Conservation (phyloP, 2,888 invertebrate genomes). For the Macroteleia sp. region DNA sequence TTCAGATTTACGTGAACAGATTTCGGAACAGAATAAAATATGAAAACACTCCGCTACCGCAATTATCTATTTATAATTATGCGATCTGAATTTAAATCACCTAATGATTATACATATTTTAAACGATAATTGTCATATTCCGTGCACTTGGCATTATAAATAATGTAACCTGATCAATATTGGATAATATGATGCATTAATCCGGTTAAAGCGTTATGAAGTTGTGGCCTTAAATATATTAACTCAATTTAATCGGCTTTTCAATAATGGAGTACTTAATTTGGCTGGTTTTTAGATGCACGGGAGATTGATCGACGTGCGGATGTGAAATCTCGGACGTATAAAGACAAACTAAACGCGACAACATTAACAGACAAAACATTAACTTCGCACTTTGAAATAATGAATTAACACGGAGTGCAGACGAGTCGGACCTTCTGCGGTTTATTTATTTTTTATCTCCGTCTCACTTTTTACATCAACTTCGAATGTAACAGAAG, state of each 20-base stretch:
- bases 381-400: constrained; percentile 27
- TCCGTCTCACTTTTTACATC: constrained; percentile 21
- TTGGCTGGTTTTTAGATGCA: constrained; percentile 3
- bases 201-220: constrained; percentile 22
- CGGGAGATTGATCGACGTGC: constrained; percentile 27
- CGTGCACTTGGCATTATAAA: constrained; percentile 1
- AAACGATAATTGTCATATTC: constrained; percentile 20
- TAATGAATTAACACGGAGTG: constrained; percentile 37
- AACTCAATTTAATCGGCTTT: constrained; percentile 14
- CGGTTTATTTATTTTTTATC: constrained; percentile 29
- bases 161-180: constrained; percentile 26
- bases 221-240: constrained; percentile 30
- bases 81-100: constrained; percentile 7
- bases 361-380: constrained; percentile 37
- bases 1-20: too few relatives aligned
- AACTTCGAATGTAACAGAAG: constrained; percentile 42
- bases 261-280: constrained; percentile 12
- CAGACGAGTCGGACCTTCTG: constrained; percentile 14
- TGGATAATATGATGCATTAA: constrained; percentile 13
- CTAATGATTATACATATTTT: constrained; percentile 8
- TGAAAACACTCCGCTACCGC: not conserved
- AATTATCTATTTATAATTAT: constrained; percentile 15
- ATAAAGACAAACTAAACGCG: constrained; percentile 1
- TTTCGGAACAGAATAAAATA: too few relatives aligned
- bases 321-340: constrained; percentile 6